A percentile compares a stretch with the other conserved stretches of the same genome.
These are phyloP conservation scores for Scaptomyza hsui DNA, from an alignment of 1,140 invertebrate genomes.

Conservation along the genomic window DNA sequence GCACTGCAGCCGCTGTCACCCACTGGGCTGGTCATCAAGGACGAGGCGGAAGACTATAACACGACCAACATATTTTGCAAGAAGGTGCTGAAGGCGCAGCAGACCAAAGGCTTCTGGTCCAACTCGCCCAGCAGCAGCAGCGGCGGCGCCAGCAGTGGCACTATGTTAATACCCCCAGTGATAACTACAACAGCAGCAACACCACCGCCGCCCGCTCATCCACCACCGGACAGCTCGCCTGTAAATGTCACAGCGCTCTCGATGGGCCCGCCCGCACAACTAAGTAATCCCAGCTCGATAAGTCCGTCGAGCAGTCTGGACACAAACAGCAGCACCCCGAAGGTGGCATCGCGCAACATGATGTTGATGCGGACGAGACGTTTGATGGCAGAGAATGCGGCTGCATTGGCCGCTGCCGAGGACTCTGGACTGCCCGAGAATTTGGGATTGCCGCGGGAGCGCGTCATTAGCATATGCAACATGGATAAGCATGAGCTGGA, in stretches of 20 bases:
- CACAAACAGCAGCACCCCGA: constrained; percentile 49
- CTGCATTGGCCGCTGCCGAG: constrained; percentile 57
- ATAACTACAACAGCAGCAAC: constrained; percentile 73
- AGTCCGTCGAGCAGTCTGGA: constrained; percentile 73
- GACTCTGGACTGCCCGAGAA: constrained; percentile 74
- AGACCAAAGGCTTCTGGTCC: constrained; percentile 79
- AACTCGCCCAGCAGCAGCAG: constrained; percentile 66
- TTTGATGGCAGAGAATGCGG: constrained; percentile 56
- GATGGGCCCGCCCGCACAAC: constrained; percentile 77
- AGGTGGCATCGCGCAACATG: constrained; percentile 74
- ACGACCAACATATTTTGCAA: constrained; percentile 80
- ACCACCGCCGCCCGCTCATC: constrained; percentile 50
- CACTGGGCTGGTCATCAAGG: constrained; percentile 64
- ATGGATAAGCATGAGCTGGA: constrained; percentile 91
- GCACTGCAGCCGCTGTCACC: constrained; percentile 47
- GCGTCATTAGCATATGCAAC: constrained; percentile 88
- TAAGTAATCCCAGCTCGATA: constrained; percentile 60
- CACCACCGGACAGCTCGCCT: constrained; percentile 24
- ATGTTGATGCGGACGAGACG: constrained; percentile 65
- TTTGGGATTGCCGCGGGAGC: constrained; percentile 85
- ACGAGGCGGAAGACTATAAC: constrained; percentile 77
- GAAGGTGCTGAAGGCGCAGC: constrained; percentile 82
- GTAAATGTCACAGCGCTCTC: constrained; percentile 29
- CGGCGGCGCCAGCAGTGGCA: constrained; percentile 37
- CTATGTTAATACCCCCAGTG: constrained; percentile 54